Evolutionary conservation across 2,888 invertebrate species (phyloP).

Genomic region (Camponotus fellah): DNA sequence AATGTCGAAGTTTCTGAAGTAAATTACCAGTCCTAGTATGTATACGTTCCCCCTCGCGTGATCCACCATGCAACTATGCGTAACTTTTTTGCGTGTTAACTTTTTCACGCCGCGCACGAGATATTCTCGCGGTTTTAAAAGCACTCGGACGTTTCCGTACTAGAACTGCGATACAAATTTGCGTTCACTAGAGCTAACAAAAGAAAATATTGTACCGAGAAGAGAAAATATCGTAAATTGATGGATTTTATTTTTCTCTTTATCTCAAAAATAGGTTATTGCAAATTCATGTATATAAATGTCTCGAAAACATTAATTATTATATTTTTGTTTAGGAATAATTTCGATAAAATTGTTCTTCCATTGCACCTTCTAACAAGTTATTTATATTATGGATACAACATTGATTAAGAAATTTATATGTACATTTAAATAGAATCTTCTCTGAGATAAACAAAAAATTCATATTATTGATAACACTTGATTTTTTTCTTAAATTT

Average conservation of each 20-base stretch:
- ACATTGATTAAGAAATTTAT: too few relatives aligned
- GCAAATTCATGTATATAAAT: neutral
- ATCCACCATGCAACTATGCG: constrained; percentile 40
- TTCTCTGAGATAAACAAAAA: neutral
- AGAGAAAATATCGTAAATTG: constrained; percentile 10
- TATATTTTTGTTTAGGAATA: too few relatives aligned
- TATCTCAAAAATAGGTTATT: neutral
- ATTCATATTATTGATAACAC: neutral
- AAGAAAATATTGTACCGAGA: neutral
- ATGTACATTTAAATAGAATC: too few relatives aligned
- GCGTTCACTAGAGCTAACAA: neutral
- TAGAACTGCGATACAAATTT: neutral
- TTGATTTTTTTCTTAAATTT: neutral
- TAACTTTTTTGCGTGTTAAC: constrained; percentile 36
- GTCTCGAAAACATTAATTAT: neutral
- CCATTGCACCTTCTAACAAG: too few relatives aligned
- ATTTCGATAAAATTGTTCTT: too few relatives aligned
- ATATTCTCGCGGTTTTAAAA: neutral
- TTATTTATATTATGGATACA: too few relatives aligned
- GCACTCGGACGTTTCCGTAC: neutral
- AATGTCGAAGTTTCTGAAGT: neutral
- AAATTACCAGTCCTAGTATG: neutral
- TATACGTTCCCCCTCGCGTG: constrained; percentile 6
- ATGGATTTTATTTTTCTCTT: neutral
- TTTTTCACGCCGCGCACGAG: constrained; percentile 11